phyloP scores from a whole-genome alignment of 23 tunicate species.

The Diplosoma virens region DNA sequence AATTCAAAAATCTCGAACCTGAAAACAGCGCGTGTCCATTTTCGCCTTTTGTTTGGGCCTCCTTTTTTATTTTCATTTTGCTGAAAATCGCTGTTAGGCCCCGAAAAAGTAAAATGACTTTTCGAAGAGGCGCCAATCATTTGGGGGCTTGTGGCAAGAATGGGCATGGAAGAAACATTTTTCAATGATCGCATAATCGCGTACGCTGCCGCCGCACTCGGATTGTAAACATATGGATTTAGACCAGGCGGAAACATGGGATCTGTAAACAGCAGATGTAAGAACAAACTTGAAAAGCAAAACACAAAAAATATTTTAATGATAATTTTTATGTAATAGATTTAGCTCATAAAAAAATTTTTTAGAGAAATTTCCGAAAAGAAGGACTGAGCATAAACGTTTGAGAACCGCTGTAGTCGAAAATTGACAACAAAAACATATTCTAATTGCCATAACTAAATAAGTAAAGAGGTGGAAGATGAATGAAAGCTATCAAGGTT shows the following conservation, averaged over 20 bases:
- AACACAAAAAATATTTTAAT: background rate
- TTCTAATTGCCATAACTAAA: no score
- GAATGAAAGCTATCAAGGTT: background rate
- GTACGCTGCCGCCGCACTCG: background rate
- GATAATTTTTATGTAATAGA: background rate
- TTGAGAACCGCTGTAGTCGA: no score
- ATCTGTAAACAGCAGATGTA: slow-evolving; percentile 17
- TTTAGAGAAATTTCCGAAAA: no score
- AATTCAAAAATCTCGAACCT: slow-evolving; percentile 40
- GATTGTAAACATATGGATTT: background rate
- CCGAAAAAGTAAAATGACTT: background rate
- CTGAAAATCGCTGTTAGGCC: background rate
- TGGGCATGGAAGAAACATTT: background rate
- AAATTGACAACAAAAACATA: no score
- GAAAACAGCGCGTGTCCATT: slow-evolving; percentile 69
- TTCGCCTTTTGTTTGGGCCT: slow-evolving; percentile 39
- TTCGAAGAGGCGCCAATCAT: background rate
- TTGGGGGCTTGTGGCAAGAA: background rate
- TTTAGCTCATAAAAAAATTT: no score
- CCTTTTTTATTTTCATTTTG: background rate
- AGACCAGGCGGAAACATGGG: slow-evolving; percentile 4
- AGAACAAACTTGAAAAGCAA: no score
- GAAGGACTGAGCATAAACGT: no score
- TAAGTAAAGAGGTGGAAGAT: no score
- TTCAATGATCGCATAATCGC: background rate